These are phyloP conservation scores for Gorsachius magnificus DNA, from an alignment of 2,797 vertebrate species.

Conservation along the genomic window DNA sequence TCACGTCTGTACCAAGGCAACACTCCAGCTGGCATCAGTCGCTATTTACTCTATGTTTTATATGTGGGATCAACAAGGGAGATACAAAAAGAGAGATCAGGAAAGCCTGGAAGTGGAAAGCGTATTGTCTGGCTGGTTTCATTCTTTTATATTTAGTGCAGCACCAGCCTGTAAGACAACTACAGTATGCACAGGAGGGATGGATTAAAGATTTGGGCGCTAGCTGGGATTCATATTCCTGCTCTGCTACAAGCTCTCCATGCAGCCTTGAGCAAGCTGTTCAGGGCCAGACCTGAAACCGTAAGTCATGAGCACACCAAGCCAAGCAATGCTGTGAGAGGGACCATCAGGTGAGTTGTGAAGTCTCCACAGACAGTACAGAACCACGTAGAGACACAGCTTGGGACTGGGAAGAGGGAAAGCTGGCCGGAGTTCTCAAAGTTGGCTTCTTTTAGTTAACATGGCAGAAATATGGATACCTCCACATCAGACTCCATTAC, in stretches of 20 bases:
- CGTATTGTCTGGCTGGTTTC: neutral
- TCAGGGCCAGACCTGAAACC: neutral
- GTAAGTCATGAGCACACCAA: neutral
- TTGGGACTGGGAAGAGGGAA: neutral
- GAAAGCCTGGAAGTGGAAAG: neutral
- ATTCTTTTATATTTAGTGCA: neutral
- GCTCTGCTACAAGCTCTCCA: neutral
- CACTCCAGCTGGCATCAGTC: neutral
- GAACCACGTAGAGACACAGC: fast-evolving
- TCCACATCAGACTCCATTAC: neutral
- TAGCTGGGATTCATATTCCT: neutral
- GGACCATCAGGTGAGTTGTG: neutral
- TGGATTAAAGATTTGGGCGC: neutral
- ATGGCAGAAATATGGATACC: neutral
- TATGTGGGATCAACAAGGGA: neutral
- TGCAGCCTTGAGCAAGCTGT: neutral
- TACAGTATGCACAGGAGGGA: neutral
- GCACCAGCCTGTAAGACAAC: neutral
- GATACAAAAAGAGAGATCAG: neutral
- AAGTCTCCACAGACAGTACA: neutral
- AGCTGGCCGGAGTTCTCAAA: neutral
- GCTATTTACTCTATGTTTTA: neutral
- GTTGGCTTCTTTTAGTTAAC: neutral
- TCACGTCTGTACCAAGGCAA: neutral
- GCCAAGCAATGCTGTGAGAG: neutral